phyloP scores from a whole-genome alignment of 2,113 vertebrate species.

The Ornithorhynchus anatinus region DNA sequence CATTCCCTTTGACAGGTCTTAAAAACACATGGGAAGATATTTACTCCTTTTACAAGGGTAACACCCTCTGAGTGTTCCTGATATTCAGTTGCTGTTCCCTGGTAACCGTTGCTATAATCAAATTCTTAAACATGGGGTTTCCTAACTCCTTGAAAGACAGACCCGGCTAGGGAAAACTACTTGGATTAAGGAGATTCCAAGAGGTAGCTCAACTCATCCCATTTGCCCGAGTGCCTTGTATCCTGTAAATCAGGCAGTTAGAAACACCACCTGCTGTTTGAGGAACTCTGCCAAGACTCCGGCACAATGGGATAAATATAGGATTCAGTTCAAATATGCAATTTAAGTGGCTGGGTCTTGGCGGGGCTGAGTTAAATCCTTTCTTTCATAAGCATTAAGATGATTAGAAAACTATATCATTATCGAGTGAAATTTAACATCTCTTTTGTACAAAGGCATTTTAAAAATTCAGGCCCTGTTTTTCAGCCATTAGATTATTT shows the following conservation, averaged over 20 bases:
- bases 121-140: constrained; percentile 20
- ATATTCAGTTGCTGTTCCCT: constrained; percentile 2
- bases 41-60: neutral
- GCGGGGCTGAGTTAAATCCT: no score
- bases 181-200: neutral
- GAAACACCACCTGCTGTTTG: neutral
- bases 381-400: neutral
- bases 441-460: neutral
- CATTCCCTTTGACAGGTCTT: no score
- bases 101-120: constrained; percentile 12
- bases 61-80: constrained; percentile 7
- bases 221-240: neutral
- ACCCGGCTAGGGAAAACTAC: neutral
- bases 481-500: neutral
- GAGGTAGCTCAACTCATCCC: neutral
- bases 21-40: no score
- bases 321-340: neutral
- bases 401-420: neutral
- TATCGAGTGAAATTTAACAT: neutral
- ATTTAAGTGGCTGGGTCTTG: neutral
- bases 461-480: neutral
- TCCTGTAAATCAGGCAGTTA: neutral
- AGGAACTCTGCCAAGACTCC: neutral
- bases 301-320: neutral
- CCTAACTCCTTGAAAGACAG: neutral